Base-by-base conservation (phyloP, 2,888 invertebrate species). In the Meloe dianella region DNA sequence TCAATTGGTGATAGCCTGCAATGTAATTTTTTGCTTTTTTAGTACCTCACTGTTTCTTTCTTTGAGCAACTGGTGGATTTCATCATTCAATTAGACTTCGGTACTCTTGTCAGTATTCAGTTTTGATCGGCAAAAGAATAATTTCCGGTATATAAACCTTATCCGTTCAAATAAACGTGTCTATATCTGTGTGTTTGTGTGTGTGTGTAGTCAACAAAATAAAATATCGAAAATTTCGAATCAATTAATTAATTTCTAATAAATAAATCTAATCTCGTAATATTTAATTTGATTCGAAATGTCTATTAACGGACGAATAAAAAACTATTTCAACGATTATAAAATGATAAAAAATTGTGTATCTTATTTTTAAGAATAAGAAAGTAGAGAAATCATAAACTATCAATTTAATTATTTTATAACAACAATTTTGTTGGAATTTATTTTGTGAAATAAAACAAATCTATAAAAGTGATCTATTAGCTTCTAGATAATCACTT, bases 141-240 rank as follows among this genome's bases (percentile, higher is more conserved):
- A 54, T 20, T 54, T 54, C 54, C 54, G 24, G 54, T 12, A 54
- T 54, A 54, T 54, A 24, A 54, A 54, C 14, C 12, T 54, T 54
- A 54, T 54, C 10, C 54, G 54, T 54, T 24, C 54, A 54, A 12
- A 54, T 24, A 24, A 20, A 17, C 47, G 9, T 47, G n/a, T n/a
- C n/a, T n/a, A n/a, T n/a, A n/a, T n/a, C n/a, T n/a, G n/a, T n/a
- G n/a, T n/a, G n/a, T n/a, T n/a, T n/a, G n/a, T n/a, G n/a, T n/a
- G 5, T 32, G 27, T 27, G 32, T 17, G 41, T 41, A 20, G 9
- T 9, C 9, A 9, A 17, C 6, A 17, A 22, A 10, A 22, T 51
- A 51, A 51, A 4, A 54, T 54, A 22, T 54, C 12, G 20, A 54
- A 54, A 12, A 22, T 22, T 54, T 24, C 54, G 54, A 54, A 24